Conservation (phyloP, 2,888 invertebrate species). For the Melipona beecheii region DNA sequence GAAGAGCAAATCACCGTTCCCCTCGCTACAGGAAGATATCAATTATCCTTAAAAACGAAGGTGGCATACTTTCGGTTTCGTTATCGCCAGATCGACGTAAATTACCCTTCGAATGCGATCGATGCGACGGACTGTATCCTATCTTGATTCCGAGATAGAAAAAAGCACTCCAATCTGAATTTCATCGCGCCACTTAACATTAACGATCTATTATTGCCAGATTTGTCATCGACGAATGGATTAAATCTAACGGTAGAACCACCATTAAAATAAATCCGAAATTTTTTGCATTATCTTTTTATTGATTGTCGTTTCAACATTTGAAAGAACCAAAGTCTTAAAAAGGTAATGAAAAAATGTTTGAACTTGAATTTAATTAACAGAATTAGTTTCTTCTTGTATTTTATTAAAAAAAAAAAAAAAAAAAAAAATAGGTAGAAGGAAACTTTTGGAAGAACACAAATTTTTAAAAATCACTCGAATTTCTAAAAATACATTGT, state of each 20-base stretch:
- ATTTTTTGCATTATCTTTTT: too few species aligned
- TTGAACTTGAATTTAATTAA: too few species aligned
- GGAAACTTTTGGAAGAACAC: too few species aligned
- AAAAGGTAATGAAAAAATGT: too few species aligned
- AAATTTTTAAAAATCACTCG: too few species aligned
- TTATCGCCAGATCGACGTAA: conserved; percentile 12
- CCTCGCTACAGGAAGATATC: not conserved
- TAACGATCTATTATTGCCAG: not conserved
- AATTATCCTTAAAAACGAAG: not conserved
- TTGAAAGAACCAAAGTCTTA: too few species aligned
- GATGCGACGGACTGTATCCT: not conserved
- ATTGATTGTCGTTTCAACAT: too few species aligned
- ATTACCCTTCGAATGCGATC: conserved; percentile 1
- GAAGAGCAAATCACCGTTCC: not conserved
- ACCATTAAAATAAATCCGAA: too few species aligned
- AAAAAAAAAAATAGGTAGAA: too few species aligned
- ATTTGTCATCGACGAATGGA: not conserved
- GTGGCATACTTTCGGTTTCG: not conserved
- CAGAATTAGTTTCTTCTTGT: too few species aligned
- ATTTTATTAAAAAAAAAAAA: too few species aligned
- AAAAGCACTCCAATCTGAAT: conserved; percentile 6
- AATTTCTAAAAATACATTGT: too few species aligned
- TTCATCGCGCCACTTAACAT: not conserved
- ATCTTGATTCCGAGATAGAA: not conserved
- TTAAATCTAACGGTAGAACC: not conserved